Conservation (phyloP, 2,888 invertebrate genomes). For the Phytoseiulus persimilis region DNA sequence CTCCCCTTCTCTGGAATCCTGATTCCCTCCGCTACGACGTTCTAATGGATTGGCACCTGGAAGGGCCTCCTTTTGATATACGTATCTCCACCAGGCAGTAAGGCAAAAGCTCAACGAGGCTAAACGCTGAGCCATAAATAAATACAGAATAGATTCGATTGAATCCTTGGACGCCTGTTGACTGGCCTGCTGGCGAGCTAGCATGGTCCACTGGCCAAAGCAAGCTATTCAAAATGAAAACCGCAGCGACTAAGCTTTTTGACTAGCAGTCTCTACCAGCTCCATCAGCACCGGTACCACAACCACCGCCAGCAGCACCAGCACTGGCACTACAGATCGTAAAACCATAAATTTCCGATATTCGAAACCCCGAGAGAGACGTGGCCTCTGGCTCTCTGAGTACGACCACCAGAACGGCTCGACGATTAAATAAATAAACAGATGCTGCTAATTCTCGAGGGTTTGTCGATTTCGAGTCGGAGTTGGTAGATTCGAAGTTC, state of each 20-base stretch:
- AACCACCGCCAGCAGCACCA: too few species aligned
- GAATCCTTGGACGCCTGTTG: background rate
- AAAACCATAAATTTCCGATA: slow-evolving; percentile 35
- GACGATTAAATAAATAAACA: background rate
- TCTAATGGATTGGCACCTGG: background rate
- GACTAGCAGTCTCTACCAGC: background rate
- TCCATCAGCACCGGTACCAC: background rate
- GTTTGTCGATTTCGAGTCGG: background rate
- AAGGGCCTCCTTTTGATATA: background rate
- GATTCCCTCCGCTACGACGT: background rate
- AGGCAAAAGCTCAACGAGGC: background rate
- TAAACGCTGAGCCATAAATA: background rate
- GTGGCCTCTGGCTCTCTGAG: background rate
- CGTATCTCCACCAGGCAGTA: background rate
- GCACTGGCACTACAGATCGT: slow-evolving; percentile 27
- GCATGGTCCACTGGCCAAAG: background rate
- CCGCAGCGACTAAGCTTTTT: background rate
- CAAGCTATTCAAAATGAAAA: slow-evolving; percentile 10
- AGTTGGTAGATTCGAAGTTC: background rate
- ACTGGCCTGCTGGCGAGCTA: background rate
- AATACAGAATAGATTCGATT: slow-evolving; percentile 5
- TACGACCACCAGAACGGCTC: background rate
- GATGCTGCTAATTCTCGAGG: background rate
- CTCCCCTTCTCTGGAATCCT: background rate
- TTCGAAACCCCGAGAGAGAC: slow-evolving; percentile 20